phyloP scores from a whole-genome alignment of 2,888 invertebrate genomes.

The Coleophora flavipennella region DNA sequence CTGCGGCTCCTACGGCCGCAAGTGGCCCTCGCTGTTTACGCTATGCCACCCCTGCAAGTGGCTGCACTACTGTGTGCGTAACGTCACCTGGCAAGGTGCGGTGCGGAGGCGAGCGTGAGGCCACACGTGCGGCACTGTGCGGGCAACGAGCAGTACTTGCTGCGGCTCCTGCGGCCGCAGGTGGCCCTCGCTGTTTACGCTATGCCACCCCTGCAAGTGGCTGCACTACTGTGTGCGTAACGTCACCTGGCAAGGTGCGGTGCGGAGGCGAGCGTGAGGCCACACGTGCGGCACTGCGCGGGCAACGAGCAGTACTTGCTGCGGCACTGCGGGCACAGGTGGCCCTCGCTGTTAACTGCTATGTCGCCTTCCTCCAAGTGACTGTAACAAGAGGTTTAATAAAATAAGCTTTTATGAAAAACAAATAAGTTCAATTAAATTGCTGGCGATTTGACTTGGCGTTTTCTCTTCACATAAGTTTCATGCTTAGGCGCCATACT shows the following conservation, averaged over 20 bases:
- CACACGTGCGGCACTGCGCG: slow-evolving; percentile 96
- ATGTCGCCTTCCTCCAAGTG: slow-evolving; percentile 86
- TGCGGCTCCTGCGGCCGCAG: slow-evolving; percentile 96
- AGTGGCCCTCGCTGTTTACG: slow-evolving; percentile 82
- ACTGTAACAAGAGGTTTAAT: slow-evolving; percentile 54
- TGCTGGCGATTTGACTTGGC: no score
- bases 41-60: slow-evolving; percentile 78
- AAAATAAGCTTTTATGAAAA: no score
- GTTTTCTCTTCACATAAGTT: no score
- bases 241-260: slow-evolving; percentile 91
- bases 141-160: slow-evolving; percentile 98
- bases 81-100: slow-evolving; percentile 90
- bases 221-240: no score
- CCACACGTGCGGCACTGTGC: slow-evolving; percentile 97
- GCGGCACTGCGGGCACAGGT: slow-evolving; percentile 95
- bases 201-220: slow-evolving; percentile 81
- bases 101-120: slow-evolving; percentile 96
- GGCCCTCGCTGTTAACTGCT: slow-evolving; percentile 80
- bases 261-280: slow-evolving; percentile 95
- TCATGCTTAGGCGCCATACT: no score
- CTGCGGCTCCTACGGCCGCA: slow-evolving; percentile 97
- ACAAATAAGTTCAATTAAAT: no score
- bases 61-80: no score
- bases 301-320: slow-evolving; percentile 99
- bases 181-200: slow-evolving; percentile 83